phyloP scores from a whole-genome alignment of 2,113 vertebrate species.

The Pelusios castaneus region DNA sequence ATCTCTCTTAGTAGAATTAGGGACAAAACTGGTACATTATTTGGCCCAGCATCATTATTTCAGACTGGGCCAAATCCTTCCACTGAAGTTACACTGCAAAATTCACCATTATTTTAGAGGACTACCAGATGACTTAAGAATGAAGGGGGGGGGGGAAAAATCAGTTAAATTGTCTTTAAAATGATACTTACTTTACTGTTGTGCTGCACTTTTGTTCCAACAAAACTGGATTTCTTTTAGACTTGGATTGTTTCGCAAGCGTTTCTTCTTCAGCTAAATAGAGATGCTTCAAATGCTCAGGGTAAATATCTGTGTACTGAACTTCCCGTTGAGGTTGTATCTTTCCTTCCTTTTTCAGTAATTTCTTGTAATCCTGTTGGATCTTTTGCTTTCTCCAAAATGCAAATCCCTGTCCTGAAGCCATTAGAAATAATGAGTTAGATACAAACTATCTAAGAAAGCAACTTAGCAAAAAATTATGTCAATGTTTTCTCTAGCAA shows the following conservation, averaged over 20 bases:
- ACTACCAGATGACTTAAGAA: background rate
- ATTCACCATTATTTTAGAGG: background rate
- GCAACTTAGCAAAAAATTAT: background rate
- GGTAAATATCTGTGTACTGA: conserved; percentile 84
- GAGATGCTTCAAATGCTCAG: conserved; percentile 94
- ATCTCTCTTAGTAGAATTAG: background rate
- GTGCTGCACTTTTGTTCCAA: conserved; percentile 10
- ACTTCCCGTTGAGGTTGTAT: conserved; percentile 14
- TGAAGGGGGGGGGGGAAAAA: too few relatives aligned
- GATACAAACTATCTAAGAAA: background rate
- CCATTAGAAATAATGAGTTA: background rate
- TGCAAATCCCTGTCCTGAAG: conserved; percentile 91
- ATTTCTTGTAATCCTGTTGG: conserved; percentile 86
- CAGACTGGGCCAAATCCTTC: background rate
- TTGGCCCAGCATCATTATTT: background rate
- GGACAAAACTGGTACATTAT: background rate
- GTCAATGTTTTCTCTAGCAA: background rate
- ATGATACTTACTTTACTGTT: conserved; percentile 64
- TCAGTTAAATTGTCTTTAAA: background rate
- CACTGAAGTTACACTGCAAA: background rate
- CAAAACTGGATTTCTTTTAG: conserved; percentile 34
- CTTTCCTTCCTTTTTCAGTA: conserved; percentile 80
- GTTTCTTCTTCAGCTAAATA: conserved; percentile 90
- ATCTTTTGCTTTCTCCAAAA: conserved; percentile 88
- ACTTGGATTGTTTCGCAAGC: conserved; percentile 78